Evolutionary conservation across 2,113 vertebrate genomes (phyloP), one percentile per base, ranked within the genome.

Genomic region (Hemibagrus wyckioides): DNA sequence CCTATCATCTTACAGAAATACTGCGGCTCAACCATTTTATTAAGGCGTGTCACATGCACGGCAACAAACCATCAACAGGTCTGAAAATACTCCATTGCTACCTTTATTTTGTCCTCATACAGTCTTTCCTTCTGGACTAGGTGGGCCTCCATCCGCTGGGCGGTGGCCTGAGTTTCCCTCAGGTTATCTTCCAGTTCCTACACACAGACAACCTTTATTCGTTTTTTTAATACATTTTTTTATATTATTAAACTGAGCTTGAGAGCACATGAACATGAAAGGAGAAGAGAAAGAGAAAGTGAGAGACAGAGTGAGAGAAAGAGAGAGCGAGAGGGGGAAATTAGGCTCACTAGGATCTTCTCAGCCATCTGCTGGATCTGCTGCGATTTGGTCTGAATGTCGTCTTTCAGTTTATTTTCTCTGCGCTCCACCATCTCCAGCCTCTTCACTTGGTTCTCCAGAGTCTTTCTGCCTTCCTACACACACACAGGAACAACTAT

Each of bases 311-410:
- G 89, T 80, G 82, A 48, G 63, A 71, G 33, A 89, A 85, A 48
- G 6, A 48, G n/a, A 56, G 44, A 73, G 85, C 39, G 21, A 39
- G 30, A 61, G 28, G 67, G 88, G 88, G 85, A 91, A 91, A 77
- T 83, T 80, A 59, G 83, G 93, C 97, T 96, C 94, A 99, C 98
- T 97, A 99, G 95, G 95, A 99, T 99, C 97, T 99, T 99, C 94
- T 99, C 97, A 92, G 98, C 98, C 98, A 99, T 99, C 96, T 99
- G 98, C 94, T 99, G 98, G 91, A 99, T 99, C 96, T 99, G 98
- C 90, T 98, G 97, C 93, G 98, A 99, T 95, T 99, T 99, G 92
- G 97, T 99, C 95, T 99, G 98, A 94, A 99, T 99, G 95, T 99
- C 98, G 93, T 99, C 98, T 93, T 99, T 99, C 73, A 99, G 97